Evolutionary conservation across 2,888 invertebrate species (phyloP), one percentile per base, ranked within the genome.

Genomic region (Pheosia gnoma): DNA sequence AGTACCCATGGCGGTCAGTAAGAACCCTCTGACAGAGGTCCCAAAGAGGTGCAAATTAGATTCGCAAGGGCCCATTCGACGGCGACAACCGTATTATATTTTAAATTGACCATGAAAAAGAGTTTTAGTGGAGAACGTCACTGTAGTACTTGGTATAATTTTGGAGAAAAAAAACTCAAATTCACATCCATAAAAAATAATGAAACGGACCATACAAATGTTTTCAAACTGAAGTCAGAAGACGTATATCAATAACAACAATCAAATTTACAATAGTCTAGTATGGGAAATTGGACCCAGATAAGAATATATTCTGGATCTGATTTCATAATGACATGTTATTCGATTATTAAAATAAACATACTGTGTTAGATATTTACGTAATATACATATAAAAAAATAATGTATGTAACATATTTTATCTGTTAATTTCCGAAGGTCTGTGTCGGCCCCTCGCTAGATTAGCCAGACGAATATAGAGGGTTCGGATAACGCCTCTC

Each of bases 31-130:
- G 68, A 66, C 65, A 68, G 60, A 47, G 51, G 63, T 71, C 70
- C 75, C 74, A 78, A 72, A 79, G 78, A 87, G 84, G 86, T 75
- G 83, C 80, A 89, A 90, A 92, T 91, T 91, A 87, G 86, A 91
- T 92, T 90, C 74, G 74, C 82, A 78, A 85, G 86, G 88, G 86
- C 78, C 86, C 79, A 83, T 86, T 88, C 84, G 81, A 70, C 68
- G 76, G 71, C 87, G 86, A 87, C 84, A 91, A 91, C 86, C 84
- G 80, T 86, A 90, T 91, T 92, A 91, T 90, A 84, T 87, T 91
- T 87, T 85, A 91, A 91, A 91, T 92, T 90, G 90, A 89, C 90
- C 90, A 85, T 91, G 89, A 88, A 90, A 88, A 90, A 88, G 83
- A 84, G 87, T 86, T 88, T 84, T 76, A 79, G 80, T 74, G 74